Evolutionary conservation across 1,140 invertebrate species (phyloP), one percentile per base, ranked within the genome.

Genomic region (Pinna nobilis): DNA sequence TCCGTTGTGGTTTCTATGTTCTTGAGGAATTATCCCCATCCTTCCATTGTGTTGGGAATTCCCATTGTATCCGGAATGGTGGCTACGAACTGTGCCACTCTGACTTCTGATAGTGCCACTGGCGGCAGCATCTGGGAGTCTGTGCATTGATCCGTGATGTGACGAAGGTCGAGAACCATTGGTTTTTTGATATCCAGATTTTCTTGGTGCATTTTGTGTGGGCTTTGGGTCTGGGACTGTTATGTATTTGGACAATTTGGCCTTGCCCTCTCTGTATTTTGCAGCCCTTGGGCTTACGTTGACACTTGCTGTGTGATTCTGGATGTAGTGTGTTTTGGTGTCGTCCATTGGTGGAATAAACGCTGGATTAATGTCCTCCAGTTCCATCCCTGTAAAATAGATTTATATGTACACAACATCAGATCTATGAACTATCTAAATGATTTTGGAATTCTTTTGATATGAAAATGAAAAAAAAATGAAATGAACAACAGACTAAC

Each of bases 191-290:
- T 39, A 20, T 18, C 50, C 18, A 23, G 33, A 25, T 35, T 6
- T 39, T 30, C 11, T 11, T 13, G 64, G 30, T n/a, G 3, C 63
- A 47, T 33, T 49, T 39, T 13, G 25, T 44, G 70, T 61, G 28
- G 50, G 50, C 28, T 59, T 30, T 18, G 65, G 53, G 13, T 57
- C 25, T 28, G 64, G 57, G 55, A 67, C 64, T 13, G 59, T 73
- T 41, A 70, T 65, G 7, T 49, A 49, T 33, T 55, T 65, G 41
- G 33, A 35, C 30, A 59, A 33, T 35, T 59, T 59, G 15, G 55
- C 55, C 13, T 35, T 59, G 3, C 60, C 73, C 28, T 65, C 67
- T 15, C 65, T 39, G 32, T 64, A 75, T 69, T 75, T 75, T 37
- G 65, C 65, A 35, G 59, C 50, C 28, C 72, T 47, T 2, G 64